Evolutionary conservation across 1,140 invertebrate species (phyloP), one percentile per base, ranked within the genome.

Genomic region (Dreissena polymorpha): DNA sequence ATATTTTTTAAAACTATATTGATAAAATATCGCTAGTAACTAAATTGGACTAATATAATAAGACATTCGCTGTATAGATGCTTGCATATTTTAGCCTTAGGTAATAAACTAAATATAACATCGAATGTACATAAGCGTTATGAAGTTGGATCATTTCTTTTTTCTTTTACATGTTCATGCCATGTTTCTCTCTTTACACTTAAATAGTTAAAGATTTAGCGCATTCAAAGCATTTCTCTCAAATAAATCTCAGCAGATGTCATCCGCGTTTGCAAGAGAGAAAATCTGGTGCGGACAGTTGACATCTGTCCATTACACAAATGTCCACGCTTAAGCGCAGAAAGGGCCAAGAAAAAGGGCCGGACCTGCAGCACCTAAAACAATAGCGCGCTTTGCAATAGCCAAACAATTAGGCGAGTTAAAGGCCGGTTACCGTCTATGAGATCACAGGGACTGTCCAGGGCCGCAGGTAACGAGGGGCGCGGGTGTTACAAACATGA

Each of bases 341-440:
- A 55, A 55, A n/a, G 23, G 57, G 68, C 49, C 60, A 74, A 82
- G 69, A 73, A 23, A 49, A 60, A 39, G 29, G 63, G 55, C 57
- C 3, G 49, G 49, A 21, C 57, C 10, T 16, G 14, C 50, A 14
- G 21, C 70, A 73, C 79, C 71, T 74, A 82, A 82, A 82, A 73
- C 70, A 82, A 82, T 65, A 82, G 27, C 50, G 60, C 57, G 16
- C 60, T 23, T 49, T 21, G 25, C 72, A 82, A 82, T 82, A 55
- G 74, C 29, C 64, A 71, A 23, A 23, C 39, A 72, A 82, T 82
- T 82, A 74, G 79, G 63, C 79, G 64, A 50, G 74, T 82, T 74
- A 71, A 57, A 21, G 27, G 27, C 13, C 27, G 27, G 71, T 82
- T 73, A 74, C 71, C 39, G 57, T 18, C 18, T 51, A 55, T 78